Conservation (phyloP, 1,140 invertebrate species). For the Heterodera schachtii region DNA sequence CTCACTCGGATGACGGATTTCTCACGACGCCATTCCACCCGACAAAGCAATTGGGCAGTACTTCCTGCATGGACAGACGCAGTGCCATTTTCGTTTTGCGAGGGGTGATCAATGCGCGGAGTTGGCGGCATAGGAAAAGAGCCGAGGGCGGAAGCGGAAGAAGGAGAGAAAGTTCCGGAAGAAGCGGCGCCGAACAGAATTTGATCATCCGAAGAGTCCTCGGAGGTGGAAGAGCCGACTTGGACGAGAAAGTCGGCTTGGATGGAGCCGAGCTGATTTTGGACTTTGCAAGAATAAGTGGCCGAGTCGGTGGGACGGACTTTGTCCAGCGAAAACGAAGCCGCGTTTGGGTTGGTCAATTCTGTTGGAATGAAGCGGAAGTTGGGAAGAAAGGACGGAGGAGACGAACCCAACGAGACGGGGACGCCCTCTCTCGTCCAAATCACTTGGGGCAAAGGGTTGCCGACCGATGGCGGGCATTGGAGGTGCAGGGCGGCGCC, state of each 20-base stretch:
- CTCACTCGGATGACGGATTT: conserved; percentile 23
- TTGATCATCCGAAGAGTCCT: conserved; percentile 12
- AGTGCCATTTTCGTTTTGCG: conserved; percentile 4
- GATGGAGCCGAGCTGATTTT: conserved; percentile 66
- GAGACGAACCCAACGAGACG: conserved; percentile 28
- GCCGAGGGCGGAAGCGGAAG: conserved; percentile 13
- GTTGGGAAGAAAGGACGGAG: background rate
- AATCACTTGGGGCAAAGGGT: conserved; percentile 35
- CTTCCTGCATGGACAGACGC: conserved; percentile 34
- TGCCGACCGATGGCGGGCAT: conserved; percentile 32
- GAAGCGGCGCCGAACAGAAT: conserved; percentile 12
- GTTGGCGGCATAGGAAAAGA: conserved; percentile 13
- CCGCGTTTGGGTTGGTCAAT: conserved; percentile 34
- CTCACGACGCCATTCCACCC: conserved; percentile 39
- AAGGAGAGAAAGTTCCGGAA: conserved; percentile 18
- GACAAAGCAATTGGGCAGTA: conserved; percentile 41
- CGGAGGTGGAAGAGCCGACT: background rate
- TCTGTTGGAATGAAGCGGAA: conserved; percentile 27
- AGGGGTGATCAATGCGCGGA: conserved; percentile 36
- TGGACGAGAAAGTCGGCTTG: conserved; percentile 32
- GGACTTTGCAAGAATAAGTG: conserved; percentile 67
- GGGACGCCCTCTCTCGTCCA: conserved; percentile 30
- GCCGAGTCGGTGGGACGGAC: conserved; percentile 63
- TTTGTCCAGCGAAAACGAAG: conserved; percentile 21
- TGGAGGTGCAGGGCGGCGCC: conserved; percentile 22